phyloP scores from a whole-genome alignment of 2,113 vertebrate species.

The Lycaon pictus region DNA sequence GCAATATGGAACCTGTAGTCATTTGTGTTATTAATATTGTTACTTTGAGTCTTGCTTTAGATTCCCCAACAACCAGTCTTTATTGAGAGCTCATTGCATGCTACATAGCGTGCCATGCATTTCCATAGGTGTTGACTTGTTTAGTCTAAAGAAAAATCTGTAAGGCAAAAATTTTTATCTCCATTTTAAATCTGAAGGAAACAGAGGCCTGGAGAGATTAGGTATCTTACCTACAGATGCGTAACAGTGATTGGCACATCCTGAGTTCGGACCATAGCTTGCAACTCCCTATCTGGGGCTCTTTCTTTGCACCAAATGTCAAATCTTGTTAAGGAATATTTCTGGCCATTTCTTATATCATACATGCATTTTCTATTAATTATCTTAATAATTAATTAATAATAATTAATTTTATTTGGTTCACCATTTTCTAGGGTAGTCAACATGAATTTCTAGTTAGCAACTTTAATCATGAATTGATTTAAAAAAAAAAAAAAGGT shows the following conservation, averaged over 20 bases:
- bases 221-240: background rate
- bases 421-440: background rate
- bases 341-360: background rate
- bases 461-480: background rate
- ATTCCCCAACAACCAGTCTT: background rate
- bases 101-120: background rate
- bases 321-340: background rate
- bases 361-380: background rate
- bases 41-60: background rate
- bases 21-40: background rate
- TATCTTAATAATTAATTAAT: background rate
- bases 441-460: constrained; percentile 33
- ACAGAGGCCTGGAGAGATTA: background rate
- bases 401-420: background rate
- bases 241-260: rapidly evolving
- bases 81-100: background rate
- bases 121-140: background rate
- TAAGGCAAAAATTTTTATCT: background rate
- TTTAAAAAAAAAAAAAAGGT: background rate
- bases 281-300: background rate
- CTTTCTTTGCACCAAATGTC: background rate
- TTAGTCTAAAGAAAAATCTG: background rate
- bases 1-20: background rate
- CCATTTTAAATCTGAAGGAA: constrained; percentile 35
- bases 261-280: background rate